Evolutionary conservation across 2,113 vertebrate genomes (phyloP).

Genomic region (Macaca fascicularis): DNA sequence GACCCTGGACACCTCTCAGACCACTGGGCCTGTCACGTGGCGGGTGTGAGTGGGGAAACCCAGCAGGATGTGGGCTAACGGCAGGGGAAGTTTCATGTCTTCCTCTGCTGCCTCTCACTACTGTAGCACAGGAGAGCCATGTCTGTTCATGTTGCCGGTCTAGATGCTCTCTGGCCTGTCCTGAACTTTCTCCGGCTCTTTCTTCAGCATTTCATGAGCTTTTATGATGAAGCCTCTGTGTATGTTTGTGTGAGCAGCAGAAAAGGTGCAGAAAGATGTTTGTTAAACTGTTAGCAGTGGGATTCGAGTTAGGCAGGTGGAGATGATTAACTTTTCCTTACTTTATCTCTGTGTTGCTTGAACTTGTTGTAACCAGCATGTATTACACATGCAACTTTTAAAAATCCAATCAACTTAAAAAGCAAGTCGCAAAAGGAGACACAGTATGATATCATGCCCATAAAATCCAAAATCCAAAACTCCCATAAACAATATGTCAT

Average conservation of each 20-base stretch:
- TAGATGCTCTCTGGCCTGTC: neutral
- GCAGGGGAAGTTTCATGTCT: neutral
- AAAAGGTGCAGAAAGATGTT: neutral
- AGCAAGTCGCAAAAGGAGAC: neutral
- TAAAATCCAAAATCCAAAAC: neutral
- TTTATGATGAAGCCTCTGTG: neutral
- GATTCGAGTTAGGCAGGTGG: neutral
- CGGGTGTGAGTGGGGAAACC: neutral
- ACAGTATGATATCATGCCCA: slow-evolving; percentile 13
- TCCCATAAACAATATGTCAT: neutral
- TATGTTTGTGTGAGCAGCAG: neutral
- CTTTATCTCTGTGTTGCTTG: neutral
- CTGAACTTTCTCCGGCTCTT: neutral
- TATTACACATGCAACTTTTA: neutral
- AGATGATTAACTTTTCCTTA: neutral
- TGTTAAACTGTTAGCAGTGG: neutral
- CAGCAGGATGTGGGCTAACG: neutral
- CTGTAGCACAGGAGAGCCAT: neutral
- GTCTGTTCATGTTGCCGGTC: neutral
- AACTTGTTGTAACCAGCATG: slow-evolving; percentile 45
- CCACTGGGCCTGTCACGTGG: neutral
- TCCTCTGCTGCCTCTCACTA: neutral
- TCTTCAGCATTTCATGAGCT: neutral
- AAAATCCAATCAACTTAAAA: slow-evolving; percentile 50
- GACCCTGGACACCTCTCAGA: neutral